Evolutionary conservation across 2,797 vertebrate species (phyloP), one percentile per base, ranked within the genome.

Genomic region (Alosa sapidissima): DNA sequence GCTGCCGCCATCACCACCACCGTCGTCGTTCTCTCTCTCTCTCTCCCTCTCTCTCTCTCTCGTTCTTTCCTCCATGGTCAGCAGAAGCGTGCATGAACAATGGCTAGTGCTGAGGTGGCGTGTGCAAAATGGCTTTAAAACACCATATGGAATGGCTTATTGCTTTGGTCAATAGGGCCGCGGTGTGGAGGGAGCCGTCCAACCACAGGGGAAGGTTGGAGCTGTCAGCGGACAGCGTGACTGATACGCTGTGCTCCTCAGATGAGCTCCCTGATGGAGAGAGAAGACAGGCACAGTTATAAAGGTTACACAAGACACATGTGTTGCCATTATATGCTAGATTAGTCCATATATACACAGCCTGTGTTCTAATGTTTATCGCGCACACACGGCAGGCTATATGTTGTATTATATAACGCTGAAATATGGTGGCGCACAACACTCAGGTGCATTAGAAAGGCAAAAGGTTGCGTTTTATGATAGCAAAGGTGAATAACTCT

Each of bases 41-140:
- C 49, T 51, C 49, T 9, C 49, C 7, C 49, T 11, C 49, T 4
- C 49, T 49, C 49, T 84, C 52, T 83, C 81, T 28, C 47, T 85
- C 81, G 58, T 58, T 83, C 65, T 81, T 45, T 83, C 14, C 72
- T 62, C 95, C 95, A 94, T 96, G 97, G 98, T 98, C 98, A 98
- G 97, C 97, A 98, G 95, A 95, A 96, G 96, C 95, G 95, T 93
- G 97, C 96, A 97, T 99, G 98, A 98, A 99, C 98, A 99, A 99
- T 99, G 97, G 97, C 93, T 97, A 94, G 93, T 99, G 98, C 98
- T 99, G 98, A 99, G 97, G 97, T 98, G 97, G 98, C 98, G 98
- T 98, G 97, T 98, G 96, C 97, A 99, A 99, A 99, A 99, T 97
- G 95, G 97, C 98, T 99, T 99, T 99, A 99, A 99, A 98, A 98